A percentile compares a stretch with the other conserved stretches of the same genome.
Conservation (phyloP, 2,797 vertebrate species). For the Schizopygopsis pylzovi region DNA sequence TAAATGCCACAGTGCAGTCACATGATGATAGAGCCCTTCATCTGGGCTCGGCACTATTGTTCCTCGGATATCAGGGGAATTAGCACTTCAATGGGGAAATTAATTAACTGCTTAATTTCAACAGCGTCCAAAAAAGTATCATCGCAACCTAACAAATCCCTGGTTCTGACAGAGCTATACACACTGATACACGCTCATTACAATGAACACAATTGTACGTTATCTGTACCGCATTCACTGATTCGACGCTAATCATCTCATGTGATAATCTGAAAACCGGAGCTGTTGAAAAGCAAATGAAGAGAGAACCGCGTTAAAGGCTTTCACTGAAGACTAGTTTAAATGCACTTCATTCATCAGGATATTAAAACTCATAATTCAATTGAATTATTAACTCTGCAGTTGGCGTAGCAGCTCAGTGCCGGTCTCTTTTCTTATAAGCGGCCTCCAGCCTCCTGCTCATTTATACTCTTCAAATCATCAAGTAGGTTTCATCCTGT, state of each 20-base stretch:
- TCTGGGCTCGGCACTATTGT: constrained; percentile 32
- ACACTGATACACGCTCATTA: constrained; percentile 42
- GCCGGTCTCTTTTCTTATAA: constrained; percentile 15
- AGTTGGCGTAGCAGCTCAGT: constrained; percentile 31
- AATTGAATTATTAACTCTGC: constrained; percentile 46
- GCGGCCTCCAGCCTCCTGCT: constrained; percentile 7
- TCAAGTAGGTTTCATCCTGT: constrained; percentile 39
- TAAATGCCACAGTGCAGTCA: constrained; percentile 32
- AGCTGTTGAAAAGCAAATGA: constrained; percentile 44
- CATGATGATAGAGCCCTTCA: constrained; percentile 25
- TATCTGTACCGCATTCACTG: constrained; percentile 47
- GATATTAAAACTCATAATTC: constrained; percentile 51
- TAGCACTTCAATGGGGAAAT: constrained; percentile 41
- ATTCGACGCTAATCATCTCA: constrained; percentile 47
- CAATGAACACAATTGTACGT: constrained; percentile 41
- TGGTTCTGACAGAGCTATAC: constrained; percentile 8
- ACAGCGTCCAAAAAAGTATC: constrained; percentile 17
- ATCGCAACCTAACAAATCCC: constrained; percentile 35
- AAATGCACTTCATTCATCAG: constrained; percentile 52
- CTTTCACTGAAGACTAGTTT: constrained; percentile 39
- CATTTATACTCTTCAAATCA: constrained; percentile 47
- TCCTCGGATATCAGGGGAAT: constrained; percentile 42
- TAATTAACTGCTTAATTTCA: constrained; percentile 48
- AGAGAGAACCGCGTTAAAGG: constrained; percentile 46
- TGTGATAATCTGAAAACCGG: constrained; percentile 50